A percentile compares a stretch with the other conserved stretches of the same genome.
phyloP scores from a whole-genome alignment of 2,797 vertebrate genomes.

The Danio choprae region DNA sequence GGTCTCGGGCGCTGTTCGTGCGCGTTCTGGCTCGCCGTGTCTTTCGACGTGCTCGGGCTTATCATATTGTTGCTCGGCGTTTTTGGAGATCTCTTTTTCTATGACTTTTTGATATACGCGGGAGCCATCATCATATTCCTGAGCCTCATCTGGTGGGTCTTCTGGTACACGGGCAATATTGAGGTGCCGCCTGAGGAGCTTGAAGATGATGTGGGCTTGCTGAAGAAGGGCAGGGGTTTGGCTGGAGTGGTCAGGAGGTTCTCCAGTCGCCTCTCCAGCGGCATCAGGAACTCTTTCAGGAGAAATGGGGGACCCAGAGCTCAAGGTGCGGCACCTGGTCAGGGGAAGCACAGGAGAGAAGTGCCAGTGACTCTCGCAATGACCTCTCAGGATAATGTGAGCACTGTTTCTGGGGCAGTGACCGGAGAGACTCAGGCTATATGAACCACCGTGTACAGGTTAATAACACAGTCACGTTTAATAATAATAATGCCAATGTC shows the following conservation, averaged over 20 bases:
- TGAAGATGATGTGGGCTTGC: constrained; percentile 79
- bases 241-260: constrained; percentile 72
- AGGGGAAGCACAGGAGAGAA: constrained; percentile 31
- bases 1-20: constrained; percentile 84
- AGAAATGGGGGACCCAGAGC: constrained; percentile 42
- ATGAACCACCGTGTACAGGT: constrained; percentile 53
- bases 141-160: constrained; percentile 94
- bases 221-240: constrained; percentile 70
- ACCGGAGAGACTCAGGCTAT: constrained; percentile 56
- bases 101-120: constrained; percentile 90
- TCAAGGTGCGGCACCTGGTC: background rate
- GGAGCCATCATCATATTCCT: constrained; percentile 90
- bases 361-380: background rate
- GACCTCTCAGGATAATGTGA: constrained; percentile 23
- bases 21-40: constrained; percentile 89
- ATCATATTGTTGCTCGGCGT: constrained; percentile 82
- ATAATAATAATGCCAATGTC: background rate
- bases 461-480: background rate
- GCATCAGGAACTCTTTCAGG: constrained; percentile 67
- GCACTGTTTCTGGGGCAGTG: constrained; percentile 55
- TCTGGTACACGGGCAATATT: constrained; percentile 94
- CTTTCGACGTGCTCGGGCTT: constrained; percentile 84
- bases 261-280: constrained; percentile 73
- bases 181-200: constrained; percentile 82
- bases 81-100: constrained; percentile 82